Base-by-base conservation (phyloP, 2,797 vertebrate species). In the Ptychobarbus kaznakovi region DNA sequence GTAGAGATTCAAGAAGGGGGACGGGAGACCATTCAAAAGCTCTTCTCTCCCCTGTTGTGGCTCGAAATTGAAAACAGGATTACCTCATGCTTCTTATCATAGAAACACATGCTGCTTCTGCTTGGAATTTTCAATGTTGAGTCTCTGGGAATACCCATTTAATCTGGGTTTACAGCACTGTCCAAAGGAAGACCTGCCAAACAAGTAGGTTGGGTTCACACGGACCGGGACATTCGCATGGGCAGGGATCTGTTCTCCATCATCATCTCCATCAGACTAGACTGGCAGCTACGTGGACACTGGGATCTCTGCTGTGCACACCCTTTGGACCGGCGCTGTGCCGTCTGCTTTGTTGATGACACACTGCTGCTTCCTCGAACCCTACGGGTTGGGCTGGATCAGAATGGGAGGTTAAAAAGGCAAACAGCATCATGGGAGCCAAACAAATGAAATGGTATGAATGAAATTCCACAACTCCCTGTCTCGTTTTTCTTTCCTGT, bases 391-490 rank as follows among this genome's bases (percentile, higher is more conserved):
- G 89, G 89, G 87, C 89, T 90, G 82, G 86, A 85, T 86, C 90
- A 93, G 89, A 88, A 90, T 91, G 92, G 93, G 92, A 90, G 92
- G 92, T 88, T 94, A 93, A 92, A 85, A 86, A 89, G 86, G 87
- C 89, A 84, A 87, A 90, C 74, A 90, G 44, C 94, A 94, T 91
- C 91, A 96, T 96, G 95, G 95, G 95, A 94, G 95, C 94, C 84
- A 96, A 96, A 93, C 95, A 94, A 91, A 95, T 96, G 95, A 96
- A 96, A 95, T 96, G 95, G 95, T 96, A 94, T 93, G 94, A 89
- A 86, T 68, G 44, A 86, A 79, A 84, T 88, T 83, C 70, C 20
- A 51, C 42, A 77, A 42, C 78, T 81, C 74, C 58, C 20, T 68
- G 38, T 28, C 13, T 76, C 0, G 6, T 66, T 77, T 46, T 53